A percentile compares a stretch with the other conserved stretches of the same genome.
Evolutionary conservation across 2,888 invertebrate species (phyloP).

Genomic region (Exocentrus adspersus): DNA sequence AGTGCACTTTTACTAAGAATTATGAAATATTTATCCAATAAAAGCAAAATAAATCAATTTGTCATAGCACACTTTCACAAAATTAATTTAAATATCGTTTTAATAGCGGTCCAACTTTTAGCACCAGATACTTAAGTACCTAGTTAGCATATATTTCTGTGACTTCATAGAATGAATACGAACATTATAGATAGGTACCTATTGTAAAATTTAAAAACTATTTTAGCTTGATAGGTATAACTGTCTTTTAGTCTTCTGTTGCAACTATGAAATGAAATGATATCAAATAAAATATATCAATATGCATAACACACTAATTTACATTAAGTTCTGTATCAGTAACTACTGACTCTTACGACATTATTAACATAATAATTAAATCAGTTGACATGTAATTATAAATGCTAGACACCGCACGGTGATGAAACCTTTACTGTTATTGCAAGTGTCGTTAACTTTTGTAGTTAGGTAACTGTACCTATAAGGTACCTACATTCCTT

Average conservation of each 20-base stretch:
- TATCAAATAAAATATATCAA: too few relatives aligned
- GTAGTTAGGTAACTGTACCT: not conserved
- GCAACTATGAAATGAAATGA: too few relatives aligned
- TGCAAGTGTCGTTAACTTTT: not conserved
- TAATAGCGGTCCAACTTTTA: not conserved
- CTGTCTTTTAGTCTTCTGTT: too few relatives aligned
- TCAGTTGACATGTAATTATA: not conserved
- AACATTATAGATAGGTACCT: too few relatives aligned
- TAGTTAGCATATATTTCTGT: too few relatives aligned
- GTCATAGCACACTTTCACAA: conserved; percentile 14
- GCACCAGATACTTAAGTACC: not conserved
- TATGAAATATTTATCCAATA: conserved; percentile 10
- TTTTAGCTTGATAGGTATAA: too few relatives aligned
- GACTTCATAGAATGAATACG: not conserved
- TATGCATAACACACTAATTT: too few relatives aligned
- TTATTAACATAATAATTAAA: not conserved
- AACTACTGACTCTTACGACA: not conserved
- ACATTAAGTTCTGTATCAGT: too few relatives aligned
- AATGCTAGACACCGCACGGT: not conserved
- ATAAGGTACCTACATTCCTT: too few relatives aligned
- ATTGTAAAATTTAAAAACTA: too few relatives aligned
- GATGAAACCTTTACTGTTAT: not conserved
- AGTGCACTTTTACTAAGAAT: not conserved
- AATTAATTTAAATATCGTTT: not conserved
- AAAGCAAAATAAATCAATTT: conserved; percentile 11